Evolutionary conservation across 1,140 invertebrate genomes (phyloP), one percentile per base, ranked within the genome.

Genomic region (Zaprionus inermis): DNA sequence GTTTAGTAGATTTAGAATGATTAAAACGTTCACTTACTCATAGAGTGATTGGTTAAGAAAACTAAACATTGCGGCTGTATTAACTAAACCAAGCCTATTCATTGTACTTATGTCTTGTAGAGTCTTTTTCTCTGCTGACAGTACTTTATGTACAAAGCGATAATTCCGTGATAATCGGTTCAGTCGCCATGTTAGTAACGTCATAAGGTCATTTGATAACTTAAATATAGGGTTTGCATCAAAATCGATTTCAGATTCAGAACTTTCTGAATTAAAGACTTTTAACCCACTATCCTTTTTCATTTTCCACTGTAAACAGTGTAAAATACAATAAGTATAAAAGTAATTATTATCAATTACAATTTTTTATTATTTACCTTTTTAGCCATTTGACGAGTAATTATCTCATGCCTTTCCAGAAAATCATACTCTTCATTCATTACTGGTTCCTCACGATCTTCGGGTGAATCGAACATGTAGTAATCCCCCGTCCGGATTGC

Each of bases 31-130:
- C 3, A 73, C 82, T 79, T 58, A 86, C 83, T 73, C 64, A 30
- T 77, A 79, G 30, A 86, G 60, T 1, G 83, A 86, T 69, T 88
- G 72, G 51, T 86, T 86, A 38, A 86, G 66, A 34, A 86, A 86
- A 7, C 67, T 79, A 52, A 86, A 86, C 83, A 86, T 86, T 14
- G 76, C 83, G n/a, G 83, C 79, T 20, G 83, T 88, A 69, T 86
- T 86, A 4, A 85, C 81, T n/a, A 88, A 54, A 44, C 76, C 83
- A 3, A 86, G 52, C 0, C 83, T 72, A 49, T 88, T 88, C 52
- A 88, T 74, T 30, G 72, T 83, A 32, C 79, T 88, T n/a, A 88
- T 88, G 44, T 88, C 79, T 22, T 88, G 83, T n/a, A 88, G 58
- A 1, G 79, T 80, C 38, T 88, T 82, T 34, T 88, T 88, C 54